Percentiles rank a stretch among this genome's conserved stretches.
Conservation (phyloP, 2,113 vertebrate species). For the Canis aureus region DNA sequence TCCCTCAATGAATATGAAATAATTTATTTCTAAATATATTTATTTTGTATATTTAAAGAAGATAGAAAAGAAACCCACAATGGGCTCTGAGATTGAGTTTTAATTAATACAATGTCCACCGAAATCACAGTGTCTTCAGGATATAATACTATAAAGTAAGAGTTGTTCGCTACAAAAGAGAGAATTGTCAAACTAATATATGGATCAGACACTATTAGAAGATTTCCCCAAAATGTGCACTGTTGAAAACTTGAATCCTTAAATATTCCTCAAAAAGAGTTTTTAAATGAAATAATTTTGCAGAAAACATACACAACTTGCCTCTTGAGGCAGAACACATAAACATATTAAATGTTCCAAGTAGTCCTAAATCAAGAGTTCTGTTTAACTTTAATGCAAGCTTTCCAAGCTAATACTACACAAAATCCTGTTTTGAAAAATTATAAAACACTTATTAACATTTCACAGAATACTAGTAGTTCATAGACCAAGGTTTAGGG, state of each 20-base stretch:
- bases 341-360: background rate
- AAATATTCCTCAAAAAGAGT: background rate
- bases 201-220: background rate
- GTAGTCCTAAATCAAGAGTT: background rate
- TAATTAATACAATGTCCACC: background rate
- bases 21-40: constrained; percentile 30
- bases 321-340: background rate
- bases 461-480: background rate
- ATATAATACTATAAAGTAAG: background rate
- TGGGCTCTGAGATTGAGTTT: background rate
- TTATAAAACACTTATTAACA: background rate
- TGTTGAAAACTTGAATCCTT: background rate
- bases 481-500: background rate
- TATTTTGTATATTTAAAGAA: constrained; percentile 2
- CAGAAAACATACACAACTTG: background rate
- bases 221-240: background rate
- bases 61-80: background rate
- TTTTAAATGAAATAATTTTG: constrained; percentile 34
- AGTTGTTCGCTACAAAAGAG: background rate
- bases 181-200: background rate
- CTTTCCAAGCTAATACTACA: background rate
- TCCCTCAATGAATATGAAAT: background rate
- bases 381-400: background rate
- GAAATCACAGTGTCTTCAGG: background rate
- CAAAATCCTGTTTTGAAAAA: background rate